Evolutionary conservation across 2,797 vertebrate species (phyloP), one percentile per base, ranked within the genome.

Genomic region (Sebastes jordani): DNA sequence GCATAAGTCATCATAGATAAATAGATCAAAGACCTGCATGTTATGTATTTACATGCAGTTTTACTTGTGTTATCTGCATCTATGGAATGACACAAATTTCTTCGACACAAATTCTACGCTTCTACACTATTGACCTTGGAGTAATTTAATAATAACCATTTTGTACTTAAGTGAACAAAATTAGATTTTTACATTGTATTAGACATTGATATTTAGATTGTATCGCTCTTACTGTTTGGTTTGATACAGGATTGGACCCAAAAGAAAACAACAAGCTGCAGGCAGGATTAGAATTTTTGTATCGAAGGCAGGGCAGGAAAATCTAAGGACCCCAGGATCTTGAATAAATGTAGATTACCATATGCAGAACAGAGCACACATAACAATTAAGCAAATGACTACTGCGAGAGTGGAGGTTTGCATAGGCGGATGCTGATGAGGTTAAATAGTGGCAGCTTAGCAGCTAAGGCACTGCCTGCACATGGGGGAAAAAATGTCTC

Each of bases 371-470:
- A 56, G 29, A 61, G 62, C 46, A 46, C 73, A 74, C 78, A 77
- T 69, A 78, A 64, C 70, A 84, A 79, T 81, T 74, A 74, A 54
- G 58, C 36, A 82, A 84, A 82, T 64, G 30, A 76, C 59, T 65
- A 38, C 36, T 56, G 29, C 11, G 67, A 82, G 66, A 67, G 58
- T 30, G n/a, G 32, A 72, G 30, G 69, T 73, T 85, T 86, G 54
- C 76, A 77, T 29, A 74, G 75, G 58, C 78, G 79, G 72, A 70
- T 83, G 54, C 63, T 79, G 75, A 78, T 67, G 71, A 84, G 66
- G 61, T 74, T 74, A 74, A 83, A 87, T 16, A 69, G 78, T 55
- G n/a, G 58, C 64, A 74, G 32, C 81, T 27, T 61, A 74, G 81
- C 49, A 65, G 36, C 69, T 78, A 65, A 69, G 6, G 27, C 23